Percentiles rank a stretch among this genome's conserved stretches.
Evolutionary conservation across 2,888 invertebrate genomes (phyloP).

Genomic region (Dasysyrphus albostriatus): DNA sequence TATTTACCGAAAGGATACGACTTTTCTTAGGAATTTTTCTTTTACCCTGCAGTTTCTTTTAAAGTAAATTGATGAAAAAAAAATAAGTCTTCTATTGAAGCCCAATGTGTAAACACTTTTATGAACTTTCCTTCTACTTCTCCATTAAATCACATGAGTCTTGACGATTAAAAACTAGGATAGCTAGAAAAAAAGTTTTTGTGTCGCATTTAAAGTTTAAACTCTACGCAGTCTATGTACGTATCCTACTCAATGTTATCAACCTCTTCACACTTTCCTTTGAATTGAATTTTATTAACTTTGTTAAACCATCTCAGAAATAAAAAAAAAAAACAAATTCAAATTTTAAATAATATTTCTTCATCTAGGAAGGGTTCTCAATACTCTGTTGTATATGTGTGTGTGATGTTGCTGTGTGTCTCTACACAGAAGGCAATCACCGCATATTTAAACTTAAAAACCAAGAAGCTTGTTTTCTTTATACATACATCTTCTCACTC

Average conservation of each 20-base stretch:
- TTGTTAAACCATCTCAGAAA: background rate
- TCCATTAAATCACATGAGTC: conserved; percentile 19
- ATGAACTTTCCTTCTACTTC: conserved; percentile 23
- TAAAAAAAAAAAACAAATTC: conserved; percentile 23
- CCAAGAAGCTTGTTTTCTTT: conserved; percentile 60
- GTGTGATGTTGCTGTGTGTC: background rate
- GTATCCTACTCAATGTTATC: conserved; percentile 1
- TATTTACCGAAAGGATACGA: conserved; percentile 35
- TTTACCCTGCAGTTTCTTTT: conserved; percentile 4
- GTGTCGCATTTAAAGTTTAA: conserved; percentile 22
- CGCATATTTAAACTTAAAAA: conserved; percentile 72
- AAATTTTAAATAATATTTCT: conserved; percentile 49
- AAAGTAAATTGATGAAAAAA: conserved; percentile 32
- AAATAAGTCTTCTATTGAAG: conserved; percentile 24
- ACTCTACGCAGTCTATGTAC: background rate
- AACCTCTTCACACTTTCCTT: conserved; percentile 24
- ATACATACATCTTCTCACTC: conserved; percentile 49
- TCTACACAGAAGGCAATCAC: conserved; percentile 55
- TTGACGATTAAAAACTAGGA: conserved; percentile 34
- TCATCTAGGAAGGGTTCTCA: background rate
- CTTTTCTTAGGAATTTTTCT: conserved; percentile 26
- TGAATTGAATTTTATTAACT: conserved; percentile 61
- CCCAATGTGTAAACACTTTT: conserved; percentile 52
- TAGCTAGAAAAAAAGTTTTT: conserved; percentile 18
- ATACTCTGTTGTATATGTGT: background rate